These are phyloP conservation scores for Macropis europaea DNA, from an alignment of 2,888 invertebrate species.

Conservation along the genomic window DNA sequence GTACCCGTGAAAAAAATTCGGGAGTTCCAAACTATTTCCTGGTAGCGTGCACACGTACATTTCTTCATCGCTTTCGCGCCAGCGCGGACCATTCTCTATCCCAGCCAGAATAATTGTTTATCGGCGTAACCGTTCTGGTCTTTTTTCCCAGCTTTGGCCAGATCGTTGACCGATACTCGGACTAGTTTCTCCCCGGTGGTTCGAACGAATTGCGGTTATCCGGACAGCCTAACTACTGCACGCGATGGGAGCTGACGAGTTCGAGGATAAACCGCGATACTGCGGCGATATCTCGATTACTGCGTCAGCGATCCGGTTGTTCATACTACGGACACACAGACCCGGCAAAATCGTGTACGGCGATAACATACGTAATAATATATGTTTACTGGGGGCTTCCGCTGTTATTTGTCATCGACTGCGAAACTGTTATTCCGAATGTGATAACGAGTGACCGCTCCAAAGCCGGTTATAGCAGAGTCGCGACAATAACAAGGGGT, in stretches of 20 bases:
- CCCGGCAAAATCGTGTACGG: constrained; percentile 14
- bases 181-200: neutral
- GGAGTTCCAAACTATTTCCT: too few relatives aligned
- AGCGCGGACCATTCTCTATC: too few relatives aligned
- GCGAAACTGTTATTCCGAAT: constrained; percentile 8
- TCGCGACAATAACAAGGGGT: too few relatives aligned
- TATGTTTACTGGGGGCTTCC: constrained; percentile 2
- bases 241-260: constrained; percentile 26
- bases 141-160: too few relatives aligned
- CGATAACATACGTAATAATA: constrained; percentile 24
- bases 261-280: constrained; percentile 40
- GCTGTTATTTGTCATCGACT: constrained; percentile 4
- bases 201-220: constrained; percentile 39
- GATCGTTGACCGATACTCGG: neutral
- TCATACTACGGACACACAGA: constrained; percentile 36
- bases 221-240: constrained; percentile 23
- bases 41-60: too few relatives aligned
- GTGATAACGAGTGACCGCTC: neutral
- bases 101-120: too few relatives aligned
- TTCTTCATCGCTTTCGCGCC: too few relatives aligned
- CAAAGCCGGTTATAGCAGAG: too few relatives aligned
- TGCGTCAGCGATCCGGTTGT: constrained; percentile 34
- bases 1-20: too few relatives aligned
- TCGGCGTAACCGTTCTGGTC: too few relatives aligned
- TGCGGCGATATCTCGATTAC: constrained; percentile 49